Base-by-base conservation (phyloP, 2,888 invertebrate species). In the Lasioglossum figueresi region DNA sequence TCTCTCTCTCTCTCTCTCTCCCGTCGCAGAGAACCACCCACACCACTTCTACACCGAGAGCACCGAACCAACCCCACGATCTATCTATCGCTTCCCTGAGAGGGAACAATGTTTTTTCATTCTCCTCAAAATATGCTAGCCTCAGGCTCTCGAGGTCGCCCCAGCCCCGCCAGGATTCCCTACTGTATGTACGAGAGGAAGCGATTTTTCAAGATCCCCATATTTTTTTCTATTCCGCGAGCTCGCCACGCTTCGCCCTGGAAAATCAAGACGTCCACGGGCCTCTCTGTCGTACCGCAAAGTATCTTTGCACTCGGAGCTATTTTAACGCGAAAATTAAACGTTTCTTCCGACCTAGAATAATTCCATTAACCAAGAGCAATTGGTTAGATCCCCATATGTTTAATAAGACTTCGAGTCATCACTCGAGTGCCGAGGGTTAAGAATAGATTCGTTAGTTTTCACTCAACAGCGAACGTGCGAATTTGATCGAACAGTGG, bases 61-160 rank as follows among this genome's bases (percentile, higher is more conserved):
- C 23, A 12, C 19, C 27, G 63, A 16, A 31, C 66, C 66, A 68
- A 31, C 68, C 23, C 76, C 71, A 8, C 79, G 78, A 84, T 89
- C 89, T 76, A 86, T 89, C 93, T 91, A 92, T 92, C 92, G 91
- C 92, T 92, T 93, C 92, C 88, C 89, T 85, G 86, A 91, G 92
- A 92, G 91, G 91, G 88, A 92, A 85, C 90, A 91, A 92, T 93
- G 93, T 94, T 95, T 94, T 94, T 94, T 93, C 92, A 93, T 93
- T 87, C 92, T 92, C 89, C 88, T 93, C 89, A 91, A 93, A 94
- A 93, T 93, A 93, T 93, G 93, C 93, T 92, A 84, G 91, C 92
- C 91, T 91, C 89, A 85, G 92, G 92, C 89, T 45, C 79, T 80
- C 78, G 74, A 70, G 19, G 83, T 73, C 70, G 56, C 68, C 66